Base-by-base conservation (phyloP, 2,888 invertebrate species). In the Drosophila seclusa region DNA sequence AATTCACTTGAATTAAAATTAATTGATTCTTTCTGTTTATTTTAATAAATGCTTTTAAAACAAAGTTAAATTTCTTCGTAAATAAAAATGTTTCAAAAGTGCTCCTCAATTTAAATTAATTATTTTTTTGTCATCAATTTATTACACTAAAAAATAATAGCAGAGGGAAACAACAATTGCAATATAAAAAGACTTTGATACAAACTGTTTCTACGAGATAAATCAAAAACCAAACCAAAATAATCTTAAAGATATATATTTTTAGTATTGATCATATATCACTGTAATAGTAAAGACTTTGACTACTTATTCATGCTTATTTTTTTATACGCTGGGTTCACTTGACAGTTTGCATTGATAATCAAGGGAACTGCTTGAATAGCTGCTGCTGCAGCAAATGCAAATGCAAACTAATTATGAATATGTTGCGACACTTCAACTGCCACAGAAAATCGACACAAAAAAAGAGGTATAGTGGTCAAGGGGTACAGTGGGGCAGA, bases 341-440 rank as follows among this genome's bases (percentile, higher is more conserved):
- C 8, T 16, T 24, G 24, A 16, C 24, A 16, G 24, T 24, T 24
- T 16, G 38, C 16, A 27, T n/a, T 38, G n/a, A 53, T 32, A 54
- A 62, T 59, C n/a, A 32, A n/a, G 21, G 49, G 24, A 4, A 52
- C 24, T 55, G 38, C 32, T 40, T 24, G 49, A 59, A 72, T 50
- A 42, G 31, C 53, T 54, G 66, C 68, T 55, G 24, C 61, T 64
- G 70, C 58, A 50, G 59, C 58, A 78, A 77, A 82, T 78, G 76
- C 59, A 78, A 78, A 71, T 80, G 69, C 66, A 77, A 82, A 80
- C 85, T 89, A 83, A 89, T 87, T 87, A 89, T 89, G 89, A 87
- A 87, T 87, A 89, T 87, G 82, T 85, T 83, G 77, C 82, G 75
- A 72, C 84, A 83, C 75, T 87, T 78, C 62, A 69, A 79, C 66